A percentile compares a stretch with the other conserved stretches of the same genome.
Conservation (phyloP, 2,888 invertebrate genomes). For the Campoplex nolae region DNA sequence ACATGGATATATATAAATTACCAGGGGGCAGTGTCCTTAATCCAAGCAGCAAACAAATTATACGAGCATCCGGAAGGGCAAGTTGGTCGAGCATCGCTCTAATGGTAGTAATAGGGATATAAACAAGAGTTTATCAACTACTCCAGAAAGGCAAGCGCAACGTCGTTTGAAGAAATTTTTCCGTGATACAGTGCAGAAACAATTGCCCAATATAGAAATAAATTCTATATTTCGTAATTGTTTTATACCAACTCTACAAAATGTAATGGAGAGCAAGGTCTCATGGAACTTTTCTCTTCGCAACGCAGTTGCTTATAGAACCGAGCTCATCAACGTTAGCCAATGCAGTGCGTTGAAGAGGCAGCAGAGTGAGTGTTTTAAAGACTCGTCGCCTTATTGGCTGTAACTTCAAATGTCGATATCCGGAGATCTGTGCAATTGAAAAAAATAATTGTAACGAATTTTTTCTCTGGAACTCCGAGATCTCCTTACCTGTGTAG, state of each 20-base stretch:
- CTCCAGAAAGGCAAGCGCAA: conserved; percentile 12
- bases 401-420: background rate
- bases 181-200: background rate
- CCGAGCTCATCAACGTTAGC: background rate
- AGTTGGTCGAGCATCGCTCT: conserved; percentile 17
- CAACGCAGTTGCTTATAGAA: background rate
- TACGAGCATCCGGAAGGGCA: conserved; percentile 51
- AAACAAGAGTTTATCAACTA: conserved; percentile 41
- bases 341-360: background rate
- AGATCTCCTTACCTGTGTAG: background rate
- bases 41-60: conserved; percentile 67
- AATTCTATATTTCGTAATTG: background rate
- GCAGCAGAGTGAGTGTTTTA: background rate
- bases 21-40: conserved; percentile 55
- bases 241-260: background rate
- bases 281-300: background rate
- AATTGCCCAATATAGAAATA: background rate
- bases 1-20: conserved; percentile 6
- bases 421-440: background rate
- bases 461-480: background rate
- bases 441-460: background rate
- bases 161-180: conserved; percentile 19
- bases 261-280: background rate
- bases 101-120: conserved; percentile 44
- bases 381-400: background rate